A percentile compares a stretch with the other conserved stretches of the same genome.
Evolutionary conservation across 1,140 invertebrate genomes (phyloP).

Genomic region (Drosophila persimilis): DNA sequence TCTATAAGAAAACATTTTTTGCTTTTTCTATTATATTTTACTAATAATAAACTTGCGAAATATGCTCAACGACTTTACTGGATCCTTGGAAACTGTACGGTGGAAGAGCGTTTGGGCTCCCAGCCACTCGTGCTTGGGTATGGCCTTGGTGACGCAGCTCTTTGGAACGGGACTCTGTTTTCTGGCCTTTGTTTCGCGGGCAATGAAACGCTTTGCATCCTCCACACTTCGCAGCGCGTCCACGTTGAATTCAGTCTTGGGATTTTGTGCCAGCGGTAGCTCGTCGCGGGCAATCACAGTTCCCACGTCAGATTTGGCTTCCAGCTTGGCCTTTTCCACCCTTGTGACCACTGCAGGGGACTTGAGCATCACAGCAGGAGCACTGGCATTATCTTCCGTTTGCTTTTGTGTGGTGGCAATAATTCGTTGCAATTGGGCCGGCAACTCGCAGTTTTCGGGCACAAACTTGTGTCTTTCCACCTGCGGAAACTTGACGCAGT

Average conservation of each 20-base stretch:
- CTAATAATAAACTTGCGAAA: constrained; percentile 77
- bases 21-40: constrained; percentile 57
- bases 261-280: neutral
- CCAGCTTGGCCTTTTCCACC: constrained; percentile 43
- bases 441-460: constrained; percentile 28
- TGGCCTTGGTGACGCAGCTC: constrained; percentile 50
- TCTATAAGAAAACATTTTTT: constrained; percentile 5
- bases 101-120: constrained; percentile 66
- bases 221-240: constrained; percentile 42
- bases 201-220: constrained; percentile 62
- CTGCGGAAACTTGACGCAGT: constrained; percentile 43
- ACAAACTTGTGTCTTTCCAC: constrained; percentile 56
- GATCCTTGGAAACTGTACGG: constrained; percentile 57
- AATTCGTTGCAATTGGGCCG: constrained; percentile 10
- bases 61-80: constrained; percentile 65
- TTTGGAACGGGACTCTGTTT: constrained; percentile 25
- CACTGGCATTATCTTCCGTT: neutral
- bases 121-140: constrained; percentile 70
- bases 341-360: constrained; percentile 43
- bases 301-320: constrained; percentile 55
- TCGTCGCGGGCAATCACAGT: constrained; percentile 42
- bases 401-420: neutral
- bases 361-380: constrained; percentile 7
- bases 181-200: constrained; percentile 52
- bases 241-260: constrained; percentile 22